These are phyloP conservation scores for Harpagoxenus sublaevis DNA, from an alignment of 2,888 invertebrate genomes.

Conservation along the genomic window DNA sequence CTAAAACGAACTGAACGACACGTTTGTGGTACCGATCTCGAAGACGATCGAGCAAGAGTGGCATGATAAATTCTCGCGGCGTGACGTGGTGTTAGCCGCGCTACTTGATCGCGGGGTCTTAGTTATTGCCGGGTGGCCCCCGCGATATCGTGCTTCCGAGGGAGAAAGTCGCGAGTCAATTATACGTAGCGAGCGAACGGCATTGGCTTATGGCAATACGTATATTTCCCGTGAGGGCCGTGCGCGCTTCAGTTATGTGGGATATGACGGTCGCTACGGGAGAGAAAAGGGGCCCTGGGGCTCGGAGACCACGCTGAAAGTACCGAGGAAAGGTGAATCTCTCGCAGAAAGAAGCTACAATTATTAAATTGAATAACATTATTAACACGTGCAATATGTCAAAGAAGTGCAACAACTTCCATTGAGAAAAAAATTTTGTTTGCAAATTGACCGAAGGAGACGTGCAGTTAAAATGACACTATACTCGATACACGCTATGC, in stretches of 20 bases:
- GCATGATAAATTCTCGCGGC: constrained; percentile 24
- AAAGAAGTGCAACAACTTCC: background rate
- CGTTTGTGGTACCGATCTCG: background rate
- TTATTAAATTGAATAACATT: background rate
- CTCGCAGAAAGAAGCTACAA: background rate
- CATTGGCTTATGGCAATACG: constrained; percentile 70
- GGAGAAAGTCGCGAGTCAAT: constrained; percentile 77
- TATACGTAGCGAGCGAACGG: constrained; percentile 64
- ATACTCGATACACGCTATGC: background rate
- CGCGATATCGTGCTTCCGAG: constrained; percentile 75
- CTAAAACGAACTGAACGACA: background rate
- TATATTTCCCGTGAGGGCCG: constrained; percentile 36
- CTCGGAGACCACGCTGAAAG: background rate
- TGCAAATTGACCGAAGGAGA: background rate
- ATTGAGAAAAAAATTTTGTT: background rate
- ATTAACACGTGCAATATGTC: background rate
- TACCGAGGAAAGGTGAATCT: background rate
- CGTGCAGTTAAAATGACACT: background rate
- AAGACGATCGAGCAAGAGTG: constrained; percentile 1
- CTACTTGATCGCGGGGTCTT: constrained; percentile 23
- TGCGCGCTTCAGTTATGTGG: constrained; percentile 59
- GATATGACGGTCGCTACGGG: constrained; percentile 65
- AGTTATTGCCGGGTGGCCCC: constrained; percentile 65
- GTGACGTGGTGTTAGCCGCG: background rate
- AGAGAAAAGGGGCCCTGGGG: constrained; percentile 19